phyloP scores from a whole-genome alignment of 1,140 invertebrate species.

The Aphaenogaster floridana region DNA sequence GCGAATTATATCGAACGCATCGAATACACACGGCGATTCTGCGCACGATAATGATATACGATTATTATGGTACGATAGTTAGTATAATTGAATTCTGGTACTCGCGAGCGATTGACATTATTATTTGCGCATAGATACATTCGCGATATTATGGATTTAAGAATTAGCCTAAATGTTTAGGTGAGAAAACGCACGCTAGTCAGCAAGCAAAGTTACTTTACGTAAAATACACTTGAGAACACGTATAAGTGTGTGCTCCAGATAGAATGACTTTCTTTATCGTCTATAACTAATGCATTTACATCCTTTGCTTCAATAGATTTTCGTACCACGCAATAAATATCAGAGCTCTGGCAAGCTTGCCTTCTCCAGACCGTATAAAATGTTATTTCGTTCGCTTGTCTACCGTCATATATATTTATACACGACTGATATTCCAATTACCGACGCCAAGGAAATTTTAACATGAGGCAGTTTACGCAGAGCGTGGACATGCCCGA shows the following conservation, averaged over 20 bases:
- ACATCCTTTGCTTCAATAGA: neutral
- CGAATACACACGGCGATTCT: neutral
- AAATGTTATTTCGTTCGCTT: constrained; percentile 11
- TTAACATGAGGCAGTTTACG: constrained; percentile 52
- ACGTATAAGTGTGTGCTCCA: neutral
- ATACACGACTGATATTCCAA: constrained; percentile 37
- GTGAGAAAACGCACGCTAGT: neutral
- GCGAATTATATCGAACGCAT: neutral
- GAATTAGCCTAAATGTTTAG: neutral
- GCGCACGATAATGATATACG: neutral
- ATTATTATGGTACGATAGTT: neutral
- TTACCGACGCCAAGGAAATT: constrained; percentile 49
- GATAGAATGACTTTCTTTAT: neutral
- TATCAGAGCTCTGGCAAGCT: neutral
- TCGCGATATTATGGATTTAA: neutral
- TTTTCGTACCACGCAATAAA: neutral
- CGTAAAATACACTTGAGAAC: neutral
- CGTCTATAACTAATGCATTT: neutral
- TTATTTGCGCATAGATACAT: neutral
- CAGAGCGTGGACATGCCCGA: constrained; percentile 30
- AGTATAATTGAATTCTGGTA: neutral
- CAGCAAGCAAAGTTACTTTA: neutral
- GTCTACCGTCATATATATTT: constrained; percentile 3
- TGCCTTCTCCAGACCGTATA: neutral
- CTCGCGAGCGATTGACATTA: neutral